Base-by-base conservation (phyloP, 2,113 vertebrate species). In the Amazona vittata region DNA sequence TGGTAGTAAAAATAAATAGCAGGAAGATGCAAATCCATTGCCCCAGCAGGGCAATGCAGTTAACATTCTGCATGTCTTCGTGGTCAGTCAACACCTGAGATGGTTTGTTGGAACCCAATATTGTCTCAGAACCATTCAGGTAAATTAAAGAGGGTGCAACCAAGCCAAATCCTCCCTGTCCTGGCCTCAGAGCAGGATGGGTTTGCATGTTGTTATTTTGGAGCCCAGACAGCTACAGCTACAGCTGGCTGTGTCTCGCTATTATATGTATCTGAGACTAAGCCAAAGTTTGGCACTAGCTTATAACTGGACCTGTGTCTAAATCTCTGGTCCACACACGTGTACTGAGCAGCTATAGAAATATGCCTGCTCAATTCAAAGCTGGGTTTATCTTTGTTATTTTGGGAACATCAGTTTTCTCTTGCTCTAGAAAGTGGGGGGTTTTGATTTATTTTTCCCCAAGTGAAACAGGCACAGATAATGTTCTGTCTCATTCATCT, bases 341-440 rank as follows among this genome's bases (percentile, higher is more conserved):
- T 41, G 35, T 59, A 31, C 13, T 83, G 49, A 69, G 80, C 73
- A 78, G 88, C 65, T 96, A 52, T 35, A 92, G 83, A 93, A 91
- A 89, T 84, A 76, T 83, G 73, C 76, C 88, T 83, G 71, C 77
- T 79, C 80, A 39, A 33, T 78, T 68, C 31, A 73, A 44, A 82
- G n/a, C 43, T 89, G 62, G 69, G 53, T 92, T 93, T 94, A 33
- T 83, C 52, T 55, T 57, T 79, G 43, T 62, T 88, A 33, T 78
- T 96, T 84, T 92, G 83, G 76, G 65, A 89, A 37, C 10, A 26
- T 15, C 18, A 18, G 24, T 17, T 68, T 93, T 90, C 18, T 46
- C 13, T 69, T 69, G 35, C 17, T 89, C n/a, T 75, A 43, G 81
- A 84, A 81, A 84, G 33, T 47, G n/a, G 26, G 15, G 10, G 3